These are phyloP conservation scores for Parnassius mnemosyne DNA, from an alignment of 2,888 invertebrate species.

Conservation along the genomic window DNA sequence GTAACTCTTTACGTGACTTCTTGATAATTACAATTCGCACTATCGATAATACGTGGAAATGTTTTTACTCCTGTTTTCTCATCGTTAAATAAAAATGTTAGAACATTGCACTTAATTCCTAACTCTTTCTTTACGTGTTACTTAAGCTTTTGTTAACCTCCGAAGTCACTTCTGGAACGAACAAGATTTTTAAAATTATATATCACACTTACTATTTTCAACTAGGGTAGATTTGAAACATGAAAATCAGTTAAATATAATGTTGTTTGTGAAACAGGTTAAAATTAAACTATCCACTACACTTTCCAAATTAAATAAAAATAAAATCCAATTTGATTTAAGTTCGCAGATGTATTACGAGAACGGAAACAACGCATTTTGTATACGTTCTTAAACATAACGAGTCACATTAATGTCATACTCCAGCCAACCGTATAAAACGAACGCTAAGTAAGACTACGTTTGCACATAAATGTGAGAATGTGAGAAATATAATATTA, in stretches of 20 bases:
- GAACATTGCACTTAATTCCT: constrained; percentile 4
- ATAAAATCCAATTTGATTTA: no score
- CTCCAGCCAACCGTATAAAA: constrained; percentile 20
- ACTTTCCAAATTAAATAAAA: no score
- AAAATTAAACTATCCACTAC: no score
- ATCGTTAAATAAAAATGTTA: constrained; percentile 16
- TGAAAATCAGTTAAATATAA: no score
- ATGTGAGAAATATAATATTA: constrained; percentile 6
- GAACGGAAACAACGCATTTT: background rate
- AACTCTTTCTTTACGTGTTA: constrained; percentile 5
- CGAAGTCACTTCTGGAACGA: no score
- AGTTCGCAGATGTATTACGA: background rate
- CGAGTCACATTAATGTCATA: constrained; percentile 24
- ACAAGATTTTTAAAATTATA: no score
- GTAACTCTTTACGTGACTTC: constrained; percentile 22
- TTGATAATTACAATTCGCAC: constrained; percentile 24
- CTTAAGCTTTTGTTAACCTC: background rate
- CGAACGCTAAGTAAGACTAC: constrained; percentile 12
- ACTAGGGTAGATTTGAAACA: no score
- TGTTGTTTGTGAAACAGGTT: no score
- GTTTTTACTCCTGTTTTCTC: constrained; percentile 21
- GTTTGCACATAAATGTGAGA: constrained; percentile 20
- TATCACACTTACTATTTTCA: no score
- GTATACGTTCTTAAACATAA: constrained; percentile 9
- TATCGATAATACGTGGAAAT: constrained; percentile 25